A percentile compares a stretch with the other conserved stretches of the same genome.
These are phyloP conservation scores for Cancer borealis DNA, from an alignment of 2,888 invertebrate species.

Conservation along the genomic window DNA sequence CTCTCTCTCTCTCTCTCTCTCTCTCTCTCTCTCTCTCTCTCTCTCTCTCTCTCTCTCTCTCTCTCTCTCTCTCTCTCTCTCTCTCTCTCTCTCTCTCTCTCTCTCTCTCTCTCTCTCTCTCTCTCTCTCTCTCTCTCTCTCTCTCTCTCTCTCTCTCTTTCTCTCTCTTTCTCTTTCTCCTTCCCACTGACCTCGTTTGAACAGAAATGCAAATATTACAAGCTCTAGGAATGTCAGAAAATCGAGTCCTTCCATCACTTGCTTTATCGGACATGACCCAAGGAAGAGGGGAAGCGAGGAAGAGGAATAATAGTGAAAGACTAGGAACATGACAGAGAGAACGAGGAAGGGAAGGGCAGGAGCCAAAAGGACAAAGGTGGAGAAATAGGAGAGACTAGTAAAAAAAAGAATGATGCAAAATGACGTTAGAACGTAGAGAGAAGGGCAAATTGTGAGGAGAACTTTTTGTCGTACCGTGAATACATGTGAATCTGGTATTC, in stretches of 20 bases:
- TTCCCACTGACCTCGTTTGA: not conserved
- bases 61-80: too few relatives aligned
- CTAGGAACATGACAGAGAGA: not conserved
- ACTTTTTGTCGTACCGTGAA: not conserved
- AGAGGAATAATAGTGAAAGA: conserved; percentile 22
- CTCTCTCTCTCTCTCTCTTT: conserved; percentile 29
- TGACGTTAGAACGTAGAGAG: not conserved
- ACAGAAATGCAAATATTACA: conserved; percentile 1
- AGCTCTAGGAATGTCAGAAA: not conserved
- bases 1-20: too few relatives aligned
- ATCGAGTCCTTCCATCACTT: conserved; percentile 21
- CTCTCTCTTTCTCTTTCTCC: conserved; percentile 10
- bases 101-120: not conserved
- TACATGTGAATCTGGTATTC: not conserved
- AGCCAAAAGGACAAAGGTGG: not conserved
- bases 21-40: too few relatives aligned
- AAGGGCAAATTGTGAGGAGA: not conserved
- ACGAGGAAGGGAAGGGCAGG: not conserved
- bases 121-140: conserved; percentile 20
- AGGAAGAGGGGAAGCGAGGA: not conserved
- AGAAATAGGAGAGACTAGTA: not conserved
- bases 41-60: too few relatives aligned
- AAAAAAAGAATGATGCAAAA: not conserved
- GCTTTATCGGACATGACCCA: not conserved
- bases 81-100: too few relatives aligned